Conservation (phyloP, 2,113 vertebrate species). For the Crypturellus undulatus region DNA sequence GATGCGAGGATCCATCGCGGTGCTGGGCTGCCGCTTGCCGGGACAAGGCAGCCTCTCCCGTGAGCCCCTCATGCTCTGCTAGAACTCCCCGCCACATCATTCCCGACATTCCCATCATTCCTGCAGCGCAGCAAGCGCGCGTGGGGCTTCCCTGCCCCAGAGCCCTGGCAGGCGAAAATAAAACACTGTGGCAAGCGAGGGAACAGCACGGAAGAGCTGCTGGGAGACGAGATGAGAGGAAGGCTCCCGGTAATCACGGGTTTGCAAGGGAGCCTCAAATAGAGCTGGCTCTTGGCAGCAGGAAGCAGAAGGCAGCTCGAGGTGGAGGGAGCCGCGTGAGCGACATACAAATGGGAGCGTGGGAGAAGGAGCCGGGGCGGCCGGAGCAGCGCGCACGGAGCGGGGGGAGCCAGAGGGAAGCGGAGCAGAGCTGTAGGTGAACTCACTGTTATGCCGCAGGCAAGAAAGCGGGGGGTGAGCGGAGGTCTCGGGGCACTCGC, state of each 20-base stretch:
- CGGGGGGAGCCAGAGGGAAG: not conserved
- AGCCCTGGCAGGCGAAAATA: not conserved
- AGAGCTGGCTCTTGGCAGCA: constrained; percentile 46
- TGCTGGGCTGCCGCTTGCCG: not conserved
- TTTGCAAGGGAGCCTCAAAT: constrained; percentile 53
- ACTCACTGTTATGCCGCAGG: not conserved
- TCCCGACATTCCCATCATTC: not conserved
- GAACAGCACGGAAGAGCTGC: not conserved
- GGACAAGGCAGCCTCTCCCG: accelerated
- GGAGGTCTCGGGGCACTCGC: not conserved
- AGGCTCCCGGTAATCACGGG: constrained; percentile 44
- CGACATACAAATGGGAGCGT: constrained; percentile 29
- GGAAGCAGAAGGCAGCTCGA: constrained; percentile 45
- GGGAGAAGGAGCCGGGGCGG: constrained; percentile 22
- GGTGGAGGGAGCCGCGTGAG: constrained; percentile 18
- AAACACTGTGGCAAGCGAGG: not conserved
- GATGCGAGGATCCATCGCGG: not conserved
- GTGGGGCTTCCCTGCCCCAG: not conserved
- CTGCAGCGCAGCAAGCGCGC: accelerated
- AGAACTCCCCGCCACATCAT: not conserved
- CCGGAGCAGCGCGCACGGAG: not conserved
- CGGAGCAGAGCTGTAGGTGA: accelerated
- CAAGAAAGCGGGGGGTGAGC: not conserved
- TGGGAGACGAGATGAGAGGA: constrained; percentile 20
- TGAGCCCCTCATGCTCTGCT: not conserved